Base-by-base conservation (phyloP, 2,888 invertebrate genomes). In the Micoletzkya japonica region DNA sequence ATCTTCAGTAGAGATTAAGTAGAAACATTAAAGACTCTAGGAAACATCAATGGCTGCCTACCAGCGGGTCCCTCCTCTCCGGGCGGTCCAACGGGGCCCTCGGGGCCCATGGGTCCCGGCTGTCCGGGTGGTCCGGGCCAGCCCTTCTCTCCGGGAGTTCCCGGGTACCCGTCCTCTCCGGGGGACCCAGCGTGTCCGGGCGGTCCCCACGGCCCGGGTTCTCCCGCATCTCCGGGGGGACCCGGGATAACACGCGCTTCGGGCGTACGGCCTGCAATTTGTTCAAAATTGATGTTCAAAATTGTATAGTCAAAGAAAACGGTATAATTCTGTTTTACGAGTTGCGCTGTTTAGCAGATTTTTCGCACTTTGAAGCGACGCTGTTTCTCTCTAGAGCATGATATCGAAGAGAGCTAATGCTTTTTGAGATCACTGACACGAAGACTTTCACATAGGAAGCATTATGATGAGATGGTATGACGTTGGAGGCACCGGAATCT, bases 161-260 rank as follows among this genome's bases (percentile, higher is more conserved):
- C 85, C 7, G 83, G 72, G 60, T 84, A 83, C 39, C 85, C 85
- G 54, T 82, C 80, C 60, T 84, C 83, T 39, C 85, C 85, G 10
- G 79, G 79, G 54, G 77, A 76, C 59, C 81, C 81, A n/a, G 79
- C 54, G n/a, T 75, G 75, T 68, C 81, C 80, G 10, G 78, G 80
- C 50, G 78, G 82, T 67, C 82, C 81, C 83, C 84, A 84, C 56
- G 83, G 82, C 72, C 84, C 82, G 1, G 77, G 72, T 28, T 80
- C 79, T 32, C 81, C 81, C 3, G 74, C 68, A 30, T 78, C 77
- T 58, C 85, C 85, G 6, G 85, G 82, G 60, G 85, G 85, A 39
- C 85, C 85, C 24, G 85, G 84, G 52, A 85, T 83, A 28, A 85
- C 80, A 59, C 83, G 81, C 2, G 84, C 85, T 74, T 85, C 85